Percentiles rank a stretch among this genome's conserved stretches.
phyloP scores from a whole-genome alignment of 2,888 invertebrate genomes.

The Plusia festucae region DNA sequence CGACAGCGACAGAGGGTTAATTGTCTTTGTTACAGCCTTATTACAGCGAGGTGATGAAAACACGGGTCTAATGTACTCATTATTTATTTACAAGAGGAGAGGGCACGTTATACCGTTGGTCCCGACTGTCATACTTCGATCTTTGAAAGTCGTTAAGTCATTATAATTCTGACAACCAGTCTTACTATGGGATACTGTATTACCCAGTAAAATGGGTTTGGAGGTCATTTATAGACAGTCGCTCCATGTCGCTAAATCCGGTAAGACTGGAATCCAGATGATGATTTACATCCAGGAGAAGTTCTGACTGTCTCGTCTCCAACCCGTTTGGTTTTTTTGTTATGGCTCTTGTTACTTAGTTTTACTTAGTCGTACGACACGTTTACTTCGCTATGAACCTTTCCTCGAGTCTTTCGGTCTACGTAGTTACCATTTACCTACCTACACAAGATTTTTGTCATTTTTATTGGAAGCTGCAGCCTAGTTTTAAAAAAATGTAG shows the following conservation, averaged over 20 bases:
- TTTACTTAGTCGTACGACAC: conserved; percentile 5
- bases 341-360: conserved; percentile 20
- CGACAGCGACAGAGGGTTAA: conserved; percentile 15
- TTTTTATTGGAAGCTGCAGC: conserved; percentile 12
- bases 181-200: too few relatives aligned
- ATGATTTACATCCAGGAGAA: too few relatives aligned
- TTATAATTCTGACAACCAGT: too few relatives aligned
- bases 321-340: conserved; percentile 24
- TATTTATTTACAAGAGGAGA: conserved; percentile 43
- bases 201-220: too few relatives aligned
- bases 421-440: neutral
- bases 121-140: too few relatives aligned
- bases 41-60: conserved; percentile 23
- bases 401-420: neutral
- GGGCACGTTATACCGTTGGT: too few relatives aligned
- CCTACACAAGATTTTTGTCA: conserved; percentile 9
- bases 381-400: conserved; percentile 11
- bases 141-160: too few relatives aligned
- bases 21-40: conserved; percentile 34
- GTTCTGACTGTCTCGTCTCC: conserved; percentile 12
- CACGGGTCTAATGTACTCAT: conserved; percentile 24
- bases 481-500: conserved; percentile 23
- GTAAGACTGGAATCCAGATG: too few relatives aligned
- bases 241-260: too few relatives aligned
- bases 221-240: too few relatives aligned